Evolutionary conservation across 2,888 invertebrate genomes (phyloP), one percentile per base, ranked within the genome.

Genomic region (Xanthorhoe designata): DNA sequence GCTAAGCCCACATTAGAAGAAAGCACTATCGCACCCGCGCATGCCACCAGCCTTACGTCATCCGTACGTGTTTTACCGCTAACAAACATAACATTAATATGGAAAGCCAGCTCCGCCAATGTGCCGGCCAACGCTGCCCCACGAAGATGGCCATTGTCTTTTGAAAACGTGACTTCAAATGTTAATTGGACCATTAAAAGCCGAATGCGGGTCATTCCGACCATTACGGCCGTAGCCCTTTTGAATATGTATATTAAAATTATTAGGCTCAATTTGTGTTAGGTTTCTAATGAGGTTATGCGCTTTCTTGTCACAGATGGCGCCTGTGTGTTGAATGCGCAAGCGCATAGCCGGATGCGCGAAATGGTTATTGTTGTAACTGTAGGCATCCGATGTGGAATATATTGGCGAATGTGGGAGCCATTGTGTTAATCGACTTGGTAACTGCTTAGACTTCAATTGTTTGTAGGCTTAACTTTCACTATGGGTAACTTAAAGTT

Each of bases 231-330:
- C 78, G 84, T 77, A 88, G 90, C 90, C 91, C 90, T 90, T 93
- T 93, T 93, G 93, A 93, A 93, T 93, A 92, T 92, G 92, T 93
- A 92, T 91, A 92, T 85, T 90, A 92, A 92, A 87, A 92, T 92
- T 93, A 93, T 92, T 92, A 90, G 90, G 82, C 83, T 90, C 91
- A 91, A 91, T 92, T 92, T 89, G 88, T 88, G 90, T 88, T 87
- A 88, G 91, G 88, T 90, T 90, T 91, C 90, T 92, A 92, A 93
- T 93, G 89, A 91, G 93, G 92, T 91, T 92, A 92, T 93, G 92
- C 86, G 92, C 92, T 92, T 92, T 91, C 93, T 90, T 91, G 92
- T 92, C 93, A 92, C 92, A 93, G 89, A 85, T 87, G 86, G 86
- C 84, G 85, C 77, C 81, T 85, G 88, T 79, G 88, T 68, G 80